Evolutionary conservation across 2,113 vertebrate species (phyloP), one percentile per base, ranked within the genome.

Genomic region (Cathartes aura): DNA sequence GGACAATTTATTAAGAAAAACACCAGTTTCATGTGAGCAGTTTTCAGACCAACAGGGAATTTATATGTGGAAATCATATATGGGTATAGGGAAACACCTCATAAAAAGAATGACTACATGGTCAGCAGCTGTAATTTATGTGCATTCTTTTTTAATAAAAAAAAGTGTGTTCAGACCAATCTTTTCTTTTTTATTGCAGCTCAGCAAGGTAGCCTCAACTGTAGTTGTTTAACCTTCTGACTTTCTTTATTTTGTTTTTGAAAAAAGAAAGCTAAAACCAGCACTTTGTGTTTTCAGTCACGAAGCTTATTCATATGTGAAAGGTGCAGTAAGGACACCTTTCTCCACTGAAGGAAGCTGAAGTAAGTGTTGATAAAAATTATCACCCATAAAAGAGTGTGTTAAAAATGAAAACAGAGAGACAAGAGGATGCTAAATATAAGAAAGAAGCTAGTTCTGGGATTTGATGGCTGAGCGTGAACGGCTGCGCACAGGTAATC

Each of bases 31-130:
- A 55, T 70, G 67, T 80, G 74, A 93, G 60, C 58, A 76, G 42
- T 86, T 87, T 93, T 94, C 58, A 89, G 48, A 93, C 78, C 78
- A 94, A 76, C 6, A 88, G 81, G 80, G 94, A 96, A 90, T 97
- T 93, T 91, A 85, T 95, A 88, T 81, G 38, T 93, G 82, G 89
- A 97, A 96, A 91, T 96, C 93, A 94, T 86, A 88, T 85, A 63
- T 62, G 38, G n/a, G 74, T 68, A 80, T 48, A 94, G 50, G 71
- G 82, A 96, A 97, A 96, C 94, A 95, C 93, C 89, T 91, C 87
- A 76, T 97, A 96, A 96, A 97, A 96, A 91, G 76, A 84, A 96
- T 70, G 62, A 85, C 81, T 94, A 45, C 48, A 27, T 76, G 84
- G 71, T 93, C 84, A 96, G 85, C 91, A 90, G 62, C 87, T 94